Evolutionary conservation across 1,140 invertebrate species (phyloP).

Genomic region (Micrasema minimum): DNA sequence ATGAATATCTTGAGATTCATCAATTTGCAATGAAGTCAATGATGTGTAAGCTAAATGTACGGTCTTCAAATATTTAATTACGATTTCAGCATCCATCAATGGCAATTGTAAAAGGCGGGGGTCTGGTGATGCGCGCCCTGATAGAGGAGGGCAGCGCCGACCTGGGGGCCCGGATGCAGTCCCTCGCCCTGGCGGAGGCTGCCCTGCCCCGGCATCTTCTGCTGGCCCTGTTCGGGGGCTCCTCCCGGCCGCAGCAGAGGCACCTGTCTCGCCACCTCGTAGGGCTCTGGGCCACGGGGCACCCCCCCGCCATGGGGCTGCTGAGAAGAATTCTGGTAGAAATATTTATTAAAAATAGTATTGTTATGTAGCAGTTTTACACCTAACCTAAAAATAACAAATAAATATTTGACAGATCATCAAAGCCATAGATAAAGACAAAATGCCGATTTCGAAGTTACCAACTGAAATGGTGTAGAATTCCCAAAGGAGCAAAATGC

Average conservation of each 20-base stretch:
- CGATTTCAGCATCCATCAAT: conserved; percentile 87
- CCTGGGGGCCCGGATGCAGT: conserved; percentile 94
- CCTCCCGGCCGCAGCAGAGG: conserved; percentile 70
- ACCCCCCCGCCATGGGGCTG: conserved; percentile 90
- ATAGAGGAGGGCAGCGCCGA: conserved; percentile 96
- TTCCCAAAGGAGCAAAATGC: too few relatives aligned
- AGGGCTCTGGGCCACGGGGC: conserved; percentile 96
- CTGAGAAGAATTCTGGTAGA: conserved; percentile 88
- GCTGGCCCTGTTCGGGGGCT: conserved; percentile 82
- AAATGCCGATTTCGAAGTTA: too few relatives aligned
- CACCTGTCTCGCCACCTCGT: conserved; percentile 97
- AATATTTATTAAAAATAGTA: too few relatives aligned
- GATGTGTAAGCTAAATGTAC: too few relatives aligned
- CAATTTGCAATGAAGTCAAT: too few relatives aligned
- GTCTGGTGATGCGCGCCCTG: conserved; percentile 95
- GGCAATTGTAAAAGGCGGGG: conserved; percentile 97
- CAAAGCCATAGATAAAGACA: too few relatives aligned
- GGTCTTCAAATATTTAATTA: background rate
- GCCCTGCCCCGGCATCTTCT: conserved; percentile 93
- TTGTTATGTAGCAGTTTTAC: too few relatives aligned
- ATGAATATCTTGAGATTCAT: too few relatives aligned
- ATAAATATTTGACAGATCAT: too few relatives aligned
- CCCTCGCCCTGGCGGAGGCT: conserved; percentile 95
- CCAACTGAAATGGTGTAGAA: too few relatives aligned
- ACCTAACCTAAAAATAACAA: too few relatives aligned